These are phyloP conservation scores for Macropus fuliginosus DNA, from an alignment of 2,797 vertebrate species.

Conservation along the genomic window DNA sequence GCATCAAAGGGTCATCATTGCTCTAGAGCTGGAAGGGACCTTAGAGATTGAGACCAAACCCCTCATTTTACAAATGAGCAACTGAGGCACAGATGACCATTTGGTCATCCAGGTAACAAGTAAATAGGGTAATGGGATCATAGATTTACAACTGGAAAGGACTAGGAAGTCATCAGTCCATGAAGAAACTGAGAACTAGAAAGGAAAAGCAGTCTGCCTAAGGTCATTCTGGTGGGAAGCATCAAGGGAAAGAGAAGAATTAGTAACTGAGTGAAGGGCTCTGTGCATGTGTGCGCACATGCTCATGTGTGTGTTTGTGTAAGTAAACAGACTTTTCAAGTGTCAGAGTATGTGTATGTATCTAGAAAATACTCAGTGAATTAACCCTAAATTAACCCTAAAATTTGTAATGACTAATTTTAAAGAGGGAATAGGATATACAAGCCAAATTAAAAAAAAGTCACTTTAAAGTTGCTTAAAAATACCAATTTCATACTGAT, in stretches of 20 bases:
- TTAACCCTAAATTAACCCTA: neutral
- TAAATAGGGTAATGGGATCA: neutral
- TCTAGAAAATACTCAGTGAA: neutral
- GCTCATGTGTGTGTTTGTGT: neutral
- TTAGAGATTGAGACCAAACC: neutral
- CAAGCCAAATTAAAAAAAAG: neutral
- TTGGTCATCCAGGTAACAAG: neutral
- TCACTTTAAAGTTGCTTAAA: neutral
- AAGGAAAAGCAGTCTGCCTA: neutral
- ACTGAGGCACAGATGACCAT: neutral
- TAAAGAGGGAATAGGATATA: neutral
- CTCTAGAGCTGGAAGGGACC: neutral
- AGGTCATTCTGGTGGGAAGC: neutral
- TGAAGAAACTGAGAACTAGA: neutral
- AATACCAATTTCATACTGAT: neutral
- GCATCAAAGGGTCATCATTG: neutral
- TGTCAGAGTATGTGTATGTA: neutral
- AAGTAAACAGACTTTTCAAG: neutral
- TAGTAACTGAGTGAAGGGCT: neutral
- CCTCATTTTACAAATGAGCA: neutral
- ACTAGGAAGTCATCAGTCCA: neutral
- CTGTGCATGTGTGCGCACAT: neutral
- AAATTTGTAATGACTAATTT: neutral
- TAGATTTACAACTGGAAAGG: neutral
- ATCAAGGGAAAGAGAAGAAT: neutral